A percentile compares a stretch with the other conserved stretches of the same genome.
Evolutionary conservation across 1,140 invertebrate species (phyloP).

Genomic region (Diachasma alloeum): DNA sequence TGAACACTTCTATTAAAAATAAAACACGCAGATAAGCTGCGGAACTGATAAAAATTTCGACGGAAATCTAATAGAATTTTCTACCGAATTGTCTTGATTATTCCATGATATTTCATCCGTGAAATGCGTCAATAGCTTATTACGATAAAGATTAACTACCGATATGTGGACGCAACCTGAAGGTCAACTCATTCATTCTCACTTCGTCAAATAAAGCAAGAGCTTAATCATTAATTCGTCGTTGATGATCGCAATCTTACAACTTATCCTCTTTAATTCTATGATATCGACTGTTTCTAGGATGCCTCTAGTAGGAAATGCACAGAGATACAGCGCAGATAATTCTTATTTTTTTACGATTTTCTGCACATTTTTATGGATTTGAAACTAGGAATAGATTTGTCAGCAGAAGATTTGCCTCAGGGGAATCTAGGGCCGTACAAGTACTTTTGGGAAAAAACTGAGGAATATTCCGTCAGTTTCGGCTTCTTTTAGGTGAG

Average conservation of each 20-base stretch:
- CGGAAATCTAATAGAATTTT: no score
- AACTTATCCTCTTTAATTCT: conserved; percentile 5
- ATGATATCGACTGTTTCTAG: conserved; percentile 24
- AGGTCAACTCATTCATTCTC: background rate
- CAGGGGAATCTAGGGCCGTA: no score
- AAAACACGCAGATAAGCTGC: no score
- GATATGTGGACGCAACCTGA: conserved; percentile 6
- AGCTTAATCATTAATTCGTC: conserved; percentile 6
- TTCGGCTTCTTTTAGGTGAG: no score
- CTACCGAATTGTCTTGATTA: no score
- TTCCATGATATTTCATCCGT: no score
- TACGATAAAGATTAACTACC: conserved; percentile 3
- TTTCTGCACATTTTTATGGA: background rate
- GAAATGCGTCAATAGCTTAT: background rate
- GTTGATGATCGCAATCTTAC: conserved; percentile 10
- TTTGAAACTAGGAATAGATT: no score
- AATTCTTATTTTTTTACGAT: background rate
- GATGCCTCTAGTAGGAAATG: conserved; percentile 21
- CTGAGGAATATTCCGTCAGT: no score
- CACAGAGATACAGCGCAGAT: background rate
- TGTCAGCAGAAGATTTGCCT: no score
- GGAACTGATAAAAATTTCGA: no score
- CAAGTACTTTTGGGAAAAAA: no score
- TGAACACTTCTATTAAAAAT: no score
- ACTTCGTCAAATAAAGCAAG: background rate